Conservation (phyloP, 2,797 vertebrate genomes). For the Syngnathus rostellatus region DNA sequence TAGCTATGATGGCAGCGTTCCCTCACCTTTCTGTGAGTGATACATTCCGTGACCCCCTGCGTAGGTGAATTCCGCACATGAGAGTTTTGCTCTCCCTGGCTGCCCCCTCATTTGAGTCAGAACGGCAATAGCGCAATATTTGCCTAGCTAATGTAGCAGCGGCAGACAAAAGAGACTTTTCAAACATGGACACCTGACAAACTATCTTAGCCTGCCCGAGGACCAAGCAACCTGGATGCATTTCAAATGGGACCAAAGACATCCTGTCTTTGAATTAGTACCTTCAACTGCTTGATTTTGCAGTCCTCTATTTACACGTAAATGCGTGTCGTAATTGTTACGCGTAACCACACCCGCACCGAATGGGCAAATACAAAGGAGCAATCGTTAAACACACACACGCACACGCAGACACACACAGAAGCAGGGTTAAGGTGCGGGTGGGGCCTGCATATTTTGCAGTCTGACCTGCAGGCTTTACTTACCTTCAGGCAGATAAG, state of each 20-base stretch:
- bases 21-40: no score
- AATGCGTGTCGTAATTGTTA: constrained; percentile 43
- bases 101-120: no score
- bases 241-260: neutral
- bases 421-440: constrained; percentile 29
- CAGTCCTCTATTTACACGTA: constrained; percentile 24
- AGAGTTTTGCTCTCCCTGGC: no score
- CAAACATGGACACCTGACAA: no score
- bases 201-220: no score
- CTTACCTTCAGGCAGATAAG: constrained; percentile 2
- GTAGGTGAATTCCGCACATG: no score
- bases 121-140: no score
- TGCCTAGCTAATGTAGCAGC: no score
- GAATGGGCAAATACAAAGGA: constrained; percentile 28
- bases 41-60: no score
- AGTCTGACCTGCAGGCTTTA: neutral
- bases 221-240: no score
- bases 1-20: neutral
- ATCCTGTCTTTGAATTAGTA: neutral
- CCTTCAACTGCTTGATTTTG: neutral
- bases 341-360: constrained; percentile 32
- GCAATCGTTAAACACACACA: constrained; percentile 23
- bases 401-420: neutral
- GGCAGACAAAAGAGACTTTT: no score
- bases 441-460: constrained; percentile 31